A percentile compares a stretch with the other conserved stretches of the same genome.
Evolutionary conservation across 2,888 invertebrate genomes (phyloP).

Genomic region (Ochropleura leucogaster): DNA sequence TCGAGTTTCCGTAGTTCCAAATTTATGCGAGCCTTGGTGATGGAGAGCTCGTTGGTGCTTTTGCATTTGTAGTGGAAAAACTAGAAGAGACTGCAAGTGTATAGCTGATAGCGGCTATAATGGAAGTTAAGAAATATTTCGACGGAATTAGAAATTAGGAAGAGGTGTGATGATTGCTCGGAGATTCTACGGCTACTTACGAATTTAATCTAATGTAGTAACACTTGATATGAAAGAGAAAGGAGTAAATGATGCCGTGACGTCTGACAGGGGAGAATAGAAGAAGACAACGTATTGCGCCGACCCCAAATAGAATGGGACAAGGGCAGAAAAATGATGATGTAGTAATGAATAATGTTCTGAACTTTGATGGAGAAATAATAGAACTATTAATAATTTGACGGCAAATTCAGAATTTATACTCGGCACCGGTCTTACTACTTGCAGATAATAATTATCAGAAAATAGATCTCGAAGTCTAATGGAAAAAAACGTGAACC

Average conservation of each 20-base stretch:
- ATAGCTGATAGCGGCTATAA: constrained; percentile 1
- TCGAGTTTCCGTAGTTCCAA: constrained; percentile 29
- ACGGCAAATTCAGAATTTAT: neutral
- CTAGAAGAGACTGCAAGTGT: neutral
- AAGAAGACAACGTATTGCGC: neutral
- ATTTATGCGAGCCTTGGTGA: constrained; percentile 39
- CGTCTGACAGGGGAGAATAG: neutral
- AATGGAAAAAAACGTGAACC: neutral
- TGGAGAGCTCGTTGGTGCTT: neutral
- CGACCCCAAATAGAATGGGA: neutral
- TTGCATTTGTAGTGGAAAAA: constrained; percentile 25
- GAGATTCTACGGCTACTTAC: neutral
- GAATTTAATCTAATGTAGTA: neutral
- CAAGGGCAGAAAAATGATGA: neutral
- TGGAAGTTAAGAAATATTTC: neutral
- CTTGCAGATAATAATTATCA: neutral
- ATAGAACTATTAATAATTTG: neutral
- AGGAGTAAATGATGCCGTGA: neutral
- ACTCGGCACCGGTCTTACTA: neutral
- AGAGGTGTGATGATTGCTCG: neutral
- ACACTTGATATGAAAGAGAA: neutral
- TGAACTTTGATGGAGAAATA: neutral
- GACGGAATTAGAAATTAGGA: neutral
- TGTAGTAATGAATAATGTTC: neutral
- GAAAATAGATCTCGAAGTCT: neutral